Base-by-base conservation (phyloP, 2,888 invertebrate species). In the Calliopum simillimum region DNA sequence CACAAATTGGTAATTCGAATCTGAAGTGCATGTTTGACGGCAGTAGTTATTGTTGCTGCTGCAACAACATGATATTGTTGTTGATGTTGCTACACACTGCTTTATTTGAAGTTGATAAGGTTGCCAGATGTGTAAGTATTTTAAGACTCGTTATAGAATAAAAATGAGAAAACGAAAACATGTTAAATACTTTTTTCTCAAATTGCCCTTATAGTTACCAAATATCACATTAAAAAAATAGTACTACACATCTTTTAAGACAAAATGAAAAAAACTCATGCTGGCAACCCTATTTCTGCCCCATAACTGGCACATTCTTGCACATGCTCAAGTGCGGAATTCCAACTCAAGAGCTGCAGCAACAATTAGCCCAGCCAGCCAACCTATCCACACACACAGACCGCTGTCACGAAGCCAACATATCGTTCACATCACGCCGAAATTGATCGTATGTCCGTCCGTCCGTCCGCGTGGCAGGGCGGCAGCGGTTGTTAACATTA, bases 1-100 rank as follows among this genome's bases (percentile, higher is more conserved):
- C 78, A 73, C 80, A 80, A 81, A 80, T 82, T 82, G 81, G 78
- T 80, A 80, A 80, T 80, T 81, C 80, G 79, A 63, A 74, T 72
- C 77, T 72, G 78, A 71, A 80, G 80, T 80, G 81, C 78, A 81
- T 75, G 77, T 81, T 79, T 77, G 77, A 80, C 79, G 79, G 59
- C 23, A 41, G 44, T 53, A 46, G 43, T 21, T 47, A 25, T 47
- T 25, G 41, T 51, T 33, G 21, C 46, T 41, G 62, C n/a, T 33
- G 47, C 33, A 66, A 61, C 47, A 51, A 14, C 46, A 44, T 4
- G 2, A n/a, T 19, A 43, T 53, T 41, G 33, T 53, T 19, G 51
- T 33, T 19, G 23, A 41, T 23, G n/a, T n/a, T n/a, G n/a, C n/a
- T n/a, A n/a, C n/a, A n/a, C n/a, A 23, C 16, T 23, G 58, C 43